A percentile compares a stretch with the other conserved stretches of the same genome.
Evolutionary conservation across 2,113 vertebrate genomes (phyloP).

Genomic region (Cyanocitta stelleri): DNA sequence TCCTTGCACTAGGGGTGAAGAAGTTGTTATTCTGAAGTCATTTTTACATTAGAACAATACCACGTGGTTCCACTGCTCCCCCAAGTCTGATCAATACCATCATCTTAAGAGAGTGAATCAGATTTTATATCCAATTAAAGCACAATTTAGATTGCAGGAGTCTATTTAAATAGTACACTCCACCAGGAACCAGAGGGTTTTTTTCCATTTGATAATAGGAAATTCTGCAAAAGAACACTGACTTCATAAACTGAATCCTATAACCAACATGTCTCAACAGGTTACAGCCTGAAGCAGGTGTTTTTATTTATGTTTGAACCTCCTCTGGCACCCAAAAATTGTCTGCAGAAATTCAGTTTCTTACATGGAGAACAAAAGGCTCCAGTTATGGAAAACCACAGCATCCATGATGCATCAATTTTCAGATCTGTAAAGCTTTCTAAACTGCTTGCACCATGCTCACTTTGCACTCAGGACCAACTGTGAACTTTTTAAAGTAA

Average conservation of each 20-base stretch:
- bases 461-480: not conserved
- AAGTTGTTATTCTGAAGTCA: not conserved
- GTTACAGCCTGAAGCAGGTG: not conserved
- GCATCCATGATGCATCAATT: not conserved
- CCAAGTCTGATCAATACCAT: not conserved
- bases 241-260: not conserved
- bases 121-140: not conserved
- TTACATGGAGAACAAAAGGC: not conserved
- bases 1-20: not conserved
- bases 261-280: not conserved
- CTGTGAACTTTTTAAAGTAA: not conserved
- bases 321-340: not conserved
- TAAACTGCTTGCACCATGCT: not conserved
- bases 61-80: not conserved
- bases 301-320: not conserved
- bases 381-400: not conserved
- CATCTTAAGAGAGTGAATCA: not conserved
- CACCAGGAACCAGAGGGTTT: not conserved
- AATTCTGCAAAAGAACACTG: not conserved
- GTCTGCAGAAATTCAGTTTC: not conserved
- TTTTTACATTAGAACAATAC: not conserved
- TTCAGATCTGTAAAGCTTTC: not conserved
- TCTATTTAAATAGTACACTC: not conserved
- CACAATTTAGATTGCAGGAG: not conserved
- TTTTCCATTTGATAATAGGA: not conserved